Evolutionary conservation across 2,888 invertebrate species (phyloP).

Genomic region (Hetaerina titia): DNA sequence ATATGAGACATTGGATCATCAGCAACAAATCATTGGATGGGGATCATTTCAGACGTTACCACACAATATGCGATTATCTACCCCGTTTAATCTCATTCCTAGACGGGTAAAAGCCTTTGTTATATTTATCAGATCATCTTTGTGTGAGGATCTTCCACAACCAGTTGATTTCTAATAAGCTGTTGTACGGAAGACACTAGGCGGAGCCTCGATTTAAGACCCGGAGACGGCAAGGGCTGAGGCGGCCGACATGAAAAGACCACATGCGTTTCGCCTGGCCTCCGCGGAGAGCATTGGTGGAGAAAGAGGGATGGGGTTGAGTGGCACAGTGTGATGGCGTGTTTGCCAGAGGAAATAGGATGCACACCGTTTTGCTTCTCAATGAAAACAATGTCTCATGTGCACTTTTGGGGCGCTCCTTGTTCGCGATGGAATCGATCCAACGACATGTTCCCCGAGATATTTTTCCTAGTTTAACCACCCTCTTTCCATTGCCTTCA

Average conservation of each 20-base stretch:
- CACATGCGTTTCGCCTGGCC: not conserved
- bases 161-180: conserved; percentile 35
- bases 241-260: not conserved
- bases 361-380: not conserved
- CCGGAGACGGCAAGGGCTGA: not conserved
- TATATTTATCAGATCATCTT: conserved; percentile 61
- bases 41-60: conserved; percentile 45
- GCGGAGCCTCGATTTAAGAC: conserved; percentile 11
- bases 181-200: not conserved
- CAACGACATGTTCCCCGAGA: not conserved
- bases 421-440: not conserved
- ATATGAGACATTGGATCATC: too few relatives aligned
- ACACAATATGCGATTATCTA: conserved; percentile 39
- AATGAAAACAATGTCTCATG: not conserved
- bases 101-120: conserved; percentile 52
- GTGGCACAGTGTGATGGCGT: not conserved
- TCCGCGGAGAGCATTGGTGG: not conserved
- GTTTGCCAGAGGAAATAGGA: not conserved
- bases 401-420: not conserved
- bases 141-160: not conserved
- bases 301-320: not conserved
- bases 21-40: conserved; percentile 36
- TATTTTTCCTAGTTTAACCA: not conserved
- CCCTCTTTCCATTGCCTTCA: not conserved
- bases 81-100: conserved; percentile 4